Evolutionary conservation across 2,797 vertebrate species (phyloP).

Genomic region (Peromyscus aztecus): DNA sequence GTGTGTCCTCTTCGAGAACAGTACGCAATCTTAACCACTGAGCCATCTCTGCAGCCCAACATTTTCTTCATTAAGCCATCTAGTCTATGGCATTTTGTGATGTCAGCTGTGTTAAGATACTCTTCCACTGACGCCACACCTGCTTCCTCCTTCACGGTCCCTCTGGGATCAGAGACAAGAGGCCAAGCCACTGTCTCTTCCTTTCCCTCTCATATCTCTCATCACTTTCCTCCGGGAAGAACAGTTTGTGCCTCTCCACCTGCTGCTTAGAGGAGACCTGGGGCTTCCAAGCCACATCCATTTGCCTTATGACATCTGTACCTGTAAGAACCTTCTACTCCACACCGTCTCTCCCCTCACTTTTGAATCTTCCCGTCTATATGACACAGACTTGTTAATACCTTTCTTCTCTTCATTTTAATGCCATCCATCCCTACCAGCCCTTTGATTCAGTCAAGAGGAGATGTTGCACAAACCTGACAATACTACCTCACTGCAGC

Average conservation of each 20-base stretch:
- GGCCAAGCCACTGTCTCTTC: neutral
- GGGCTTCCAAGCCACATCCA: neutral
- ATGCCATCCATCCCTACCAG: neutral
- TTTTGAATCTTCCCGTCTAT: neutral
- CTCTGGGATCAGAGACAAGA: neutral
- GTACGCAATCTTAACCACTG: neutral
- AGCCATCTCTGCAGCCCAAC: neutral
- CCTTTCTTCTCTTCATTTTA: neutral
- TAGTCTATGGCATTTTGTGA: neutral
- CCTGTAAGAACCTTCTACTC: neutral
- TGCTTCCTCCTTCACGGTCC: neutral
- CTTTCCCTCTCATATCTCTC: neutral
- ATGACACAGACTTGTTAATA: neutral
- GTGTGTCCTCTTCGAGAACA: neutral
- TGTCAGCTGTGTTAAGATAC: neutral
- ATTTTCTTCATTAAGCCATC: neutral
- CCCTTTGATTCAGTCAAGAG: neutral
- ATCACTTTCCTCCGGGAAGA: neutral
- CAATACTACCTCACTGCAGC: neutral
- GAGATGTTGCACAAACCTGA: neutral
- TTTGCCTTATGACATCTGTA: neutral
- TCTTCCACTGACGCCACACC: neutral
- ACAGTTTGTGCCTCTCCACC: neutral
- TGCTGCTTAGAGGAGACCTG: neutral
- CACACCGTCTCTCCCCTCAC: neutral